Percentiles rank a stretch among this genome's conserved stretches.
Evolutionary conservation across 2,113 vertebrate genomes (phyloP).

Genomic region (Pogona vitticeps): DNA sequence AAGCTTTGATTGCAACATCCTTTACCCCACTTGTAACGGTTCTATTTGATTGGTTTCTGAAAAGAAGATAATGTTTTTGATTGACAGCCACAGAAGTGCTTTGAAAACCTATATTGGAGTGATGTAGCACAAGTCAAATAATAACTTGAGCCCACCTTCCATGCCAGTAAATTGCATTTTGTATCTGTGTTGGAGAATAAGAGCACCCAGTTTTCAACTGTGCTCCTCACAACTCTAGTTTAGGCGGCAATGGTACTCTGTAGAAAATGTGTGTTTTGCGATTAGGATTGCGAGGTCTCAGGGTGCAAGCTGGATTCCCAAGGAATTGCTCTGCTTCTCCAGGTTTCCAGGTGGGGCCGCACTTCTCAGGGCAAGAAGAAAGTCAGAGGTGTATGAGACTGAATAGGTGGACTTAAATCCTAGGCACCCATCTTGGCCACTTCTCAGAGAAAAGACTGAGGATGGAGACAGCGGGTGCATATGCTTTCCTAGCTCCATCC

Average conservation of each 20-base stretch:
- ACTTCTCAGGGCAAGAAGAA: no score
- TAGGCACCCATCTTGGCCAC: no score
- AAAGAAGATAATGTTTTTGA: slow-evolving; percentile 23
- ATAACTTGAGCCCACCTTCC: slow-evolving; percentile 37
- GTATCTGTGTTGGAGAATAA: slow-evolving; percentile 21
- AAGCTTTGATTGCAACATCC: not conserved
- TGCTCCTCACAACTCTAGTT: not conserved
- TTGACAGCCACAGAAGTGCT: slow-evolving; percentile 37
- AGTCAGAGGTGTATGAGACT: no score
- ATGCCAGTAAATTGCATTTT: slow-evolving; percentile 46
- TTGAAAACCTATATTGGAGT: slow-evolving; percentile 20
- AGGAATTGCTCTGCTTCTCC: not conserved
- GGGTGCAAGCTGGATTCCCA: not conserved
- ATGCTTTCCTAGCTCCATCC: no score
- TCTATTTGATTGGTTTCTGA: not conserved
- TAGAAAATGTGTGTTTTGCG: not conserved
- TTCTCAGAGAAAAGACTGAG: no score
- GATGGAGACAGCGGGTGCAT: no score
- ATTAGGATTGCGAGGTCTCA: not conserved
- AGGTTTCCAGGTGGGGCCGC: no score
- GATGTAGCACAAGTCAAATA: slow-evolving; percentile 4
- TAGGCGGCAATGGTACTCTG: not conserved
- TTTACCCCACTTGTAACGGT: not conserved
- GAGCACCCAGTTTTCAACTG: slow-evolving; percentile 20
- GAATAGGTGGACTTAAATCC: no score